These are phyloP conservation scores for Rhinophrynus dorsalis DNA, from an alignment of 2,797 vertebrate species.

Conservation along the genomic window DNA sequence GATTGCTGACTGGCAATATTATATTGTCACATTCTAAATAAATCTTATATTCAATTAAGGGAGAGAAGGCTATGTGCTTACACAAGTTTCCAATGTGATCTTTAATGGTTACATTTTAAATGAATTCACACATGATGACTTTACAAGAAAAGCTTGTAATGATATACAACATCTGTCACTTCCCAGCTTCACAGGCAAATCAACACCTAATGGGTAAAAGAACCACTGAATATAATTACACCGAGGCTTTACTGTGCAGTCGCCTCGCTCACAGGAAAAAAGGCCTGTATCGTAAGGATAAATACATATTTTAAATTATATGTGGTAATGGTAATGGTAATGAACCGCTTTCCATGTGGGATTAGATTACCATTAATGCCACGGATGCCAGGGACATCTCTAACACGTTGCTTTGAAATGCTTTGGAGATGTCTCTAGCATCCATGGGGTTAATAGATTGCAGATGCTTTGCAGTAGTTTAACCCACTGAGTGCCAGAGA, in stretches of 20 bases:
- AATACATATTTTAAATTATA: background rate
- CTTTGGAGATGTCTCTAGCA: too few relatives aligned
- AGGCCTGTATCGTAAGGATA: background rate
- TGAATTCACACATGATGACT: conserved; percentile 70
- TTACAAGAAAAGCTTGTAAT: conserved; percentile 72
- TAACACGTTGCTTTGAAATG: too few relatives aligned
- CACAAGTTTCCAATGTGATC: conserved; percentile 57
- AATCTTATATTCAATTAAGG: background rate
- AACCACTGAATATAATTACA: conserved; percentile 71
- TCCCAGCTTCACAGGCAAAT: conserved; percentile 74
- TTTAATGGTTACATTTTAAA: conserved; percentile 62
- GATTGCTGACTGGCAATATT: background rate
- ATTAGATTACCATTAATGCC: too few relatives aligned
- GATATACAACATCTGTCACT: conserved; percentile 72
- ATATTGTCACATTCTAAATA: background rate
- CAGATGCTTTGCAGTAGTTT: too few relatives aligned
- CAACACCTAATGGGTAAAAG: conserved; percentile 70
- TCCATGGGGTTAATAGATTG: too few relatives aligned
- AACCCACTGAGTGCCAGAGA: too few relatives aligned
- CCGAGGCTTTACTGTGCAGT: background rate
- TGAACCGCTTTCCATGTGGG: too few relatives aligned
- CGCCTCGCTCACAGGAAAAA: background rate
- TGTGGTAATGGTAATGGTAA: too few relatives aligned
- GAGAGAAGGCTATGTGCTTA: background rate
- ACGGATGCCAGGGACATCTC: too few relatives aligned